phyloP scores from a whole-genome alignment of 1,140 invertebrate species.

The Aplysia californica region DNA sequence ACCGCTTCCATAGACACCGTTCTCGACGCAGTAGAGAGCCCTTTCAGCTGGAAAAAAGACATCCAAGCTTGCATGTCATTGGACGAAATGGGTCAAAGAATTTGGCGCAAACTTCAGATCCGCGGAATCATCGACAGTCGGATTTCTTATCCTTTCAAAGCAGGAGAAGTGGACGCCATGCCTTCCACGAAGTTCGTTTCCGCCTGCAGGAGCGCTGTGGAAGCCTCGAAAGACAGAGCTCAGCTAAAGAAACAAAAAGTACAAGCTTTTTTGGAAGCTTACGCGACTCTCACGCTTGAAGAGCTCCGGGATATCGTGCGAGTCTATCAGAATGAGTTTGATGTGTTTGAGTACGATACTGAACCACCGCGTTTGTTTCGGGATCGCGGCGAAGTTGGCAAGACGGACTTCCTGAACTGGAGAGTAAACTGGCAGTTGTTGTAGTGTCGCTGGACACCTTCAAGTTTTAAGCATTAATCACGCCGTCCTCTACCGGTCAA shows the following conservation, averaged over 20 bases:
- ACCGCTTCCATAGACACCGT: not conserved
- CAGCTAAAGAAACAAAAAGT: slow-evolving; percentile 19
- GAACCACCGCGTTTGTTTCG: not conserved
- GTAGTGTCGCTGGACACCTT: too few species aligned
- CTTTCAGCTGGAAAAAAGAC: slow-evolving; percentile 16
- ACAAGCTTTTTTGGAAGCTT: slow-evolving; percentile 11
- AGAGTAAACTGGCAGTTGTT: not conserved
- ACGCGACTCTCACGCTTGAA: not conserved
- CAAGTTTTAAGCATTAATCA: too few species aligned
- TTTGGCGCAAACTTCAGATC: slow-evolving; percentile 22
- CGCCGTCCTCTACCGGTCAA: too few species aligned
- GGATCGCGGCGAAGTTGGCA: not conserved
- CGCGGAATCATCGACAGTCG: slow-evolving; percentile 1
- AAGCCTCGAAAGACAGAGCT: not conserved
- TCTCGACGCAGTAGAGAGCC: not conserved
- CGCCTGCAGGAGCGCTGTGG: slow-evolving; percentile 2
- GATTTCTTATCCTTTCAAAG: slow-evolving; percentile 3
- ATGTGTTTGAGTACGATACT: slow-evolving; percentile 12
- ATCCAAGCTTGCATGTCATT: slow-evolving; percentile 5
- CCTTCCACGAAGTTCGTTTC: not conserved
- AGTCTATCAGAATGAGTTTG: slow-evolving; percentile 14
- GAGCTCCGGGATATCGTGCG: not conserved
- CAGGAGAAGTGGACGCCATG: slow-evolving; percentile 3
- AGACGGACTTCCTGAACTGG: not conserved
- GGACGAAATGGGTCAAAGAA: slow-evolving; percentile 10